phyloP scores from a whole-genome alignment of 2,797 vertebrate species.

The Eulemur rubriventer region DNA sequence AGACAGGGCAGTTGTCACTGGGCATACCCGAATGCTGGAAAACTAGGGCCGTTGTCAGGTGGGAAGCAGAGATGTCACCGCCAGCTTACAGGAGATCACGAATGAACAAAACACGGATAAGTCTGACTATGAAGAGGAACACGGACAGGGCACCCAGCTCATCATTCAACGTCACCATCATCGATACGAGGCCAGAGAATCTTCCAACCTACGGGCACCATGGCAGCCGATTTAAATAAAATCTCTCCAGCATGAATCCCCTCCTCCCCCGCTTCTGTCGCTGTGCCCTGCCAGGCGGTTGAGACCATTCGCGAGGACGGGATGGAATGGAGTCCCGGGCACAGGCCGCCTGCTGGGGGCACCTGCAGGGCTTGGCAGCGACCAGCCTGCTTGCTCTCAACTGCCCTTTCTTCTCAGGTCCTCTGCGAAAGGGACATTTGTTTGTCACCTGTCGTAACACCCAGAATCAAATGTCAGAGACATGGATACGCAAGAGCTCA shows the following conservation, averaged over 20 bases:
- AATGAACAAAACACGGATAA: background rate
- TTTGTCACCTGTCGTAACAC: background rate
- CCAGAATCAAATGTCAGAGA: constrained; percentile 66
- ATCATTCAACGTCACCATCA: background rate
- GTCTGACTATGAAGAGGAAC: background rate
- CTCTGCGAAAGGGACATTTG: constrained; percentile 3
- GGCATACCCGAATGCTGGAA: background rate
- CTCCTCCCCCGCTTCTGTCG: background rate
- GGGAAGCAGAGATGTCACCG: background rate
- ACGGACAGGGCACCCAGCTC: background rate
- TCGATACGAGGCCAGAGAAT: background rate
- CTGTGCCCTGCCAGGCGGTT: background rate
- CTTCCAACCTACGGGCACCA: background rate
- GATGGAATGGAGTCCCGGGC: background rate
- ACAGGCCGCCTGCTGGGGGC: background rate
- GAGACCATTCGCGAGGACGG: background rate
- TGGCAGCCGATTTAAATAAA: background rate
- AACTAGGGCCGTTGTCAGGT: background rate
- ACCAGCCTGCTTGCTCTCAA: constrained; percentile 34
- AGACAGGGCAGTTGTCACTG: background rate
- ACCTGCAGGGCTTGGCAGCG: background rate
- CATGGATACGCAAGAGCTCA: constrained; percentile 51
- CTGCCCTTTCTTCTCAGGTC: background rate
- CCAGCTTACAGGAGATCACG: background rate
- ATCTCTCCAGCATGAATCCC: background rate